Conservation (phyloP, 2,888 invertebrate genomes). For the Spatulosminthurus flaviceps region DNA sequence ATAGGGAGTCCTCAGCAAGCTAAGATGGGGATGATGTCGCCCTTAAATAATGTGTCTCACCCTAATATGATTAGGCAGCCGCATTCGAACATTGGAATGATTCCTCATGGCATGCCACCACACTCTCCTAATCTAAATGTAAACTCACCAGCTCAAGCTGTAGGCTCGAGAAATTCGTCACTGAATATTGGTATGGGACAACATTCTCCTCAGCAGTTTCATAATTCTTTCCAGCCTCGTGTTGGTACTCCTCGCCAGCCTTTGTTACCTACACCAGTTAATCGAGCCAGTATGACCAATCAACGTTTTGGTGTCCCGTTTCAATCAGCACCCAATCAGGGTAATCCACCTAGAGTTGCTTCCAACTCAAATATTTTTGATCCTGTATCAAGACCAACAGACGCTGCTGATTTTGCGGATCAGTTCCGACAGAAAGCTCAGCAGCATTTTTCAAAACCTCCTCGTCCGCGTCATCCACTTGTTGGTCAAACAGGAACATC, state of each 20-base stretch:
- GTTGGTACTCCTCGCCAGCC: slow-evolving; percentile 23
- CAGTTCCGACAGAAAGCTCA: slow-evolving; percentile 47
- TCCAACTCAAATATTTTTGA: slow-evolving; percentile 26
- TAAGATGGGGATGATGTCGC: slow-evolving; percentile 25
- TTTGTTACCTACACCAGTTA: slow-evolving; percentile 35
- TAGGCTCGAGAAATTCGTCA: background rate
- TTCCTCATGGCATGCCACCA: background rate
- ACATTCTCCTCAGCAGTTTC: slow-evolving; percentile 10
- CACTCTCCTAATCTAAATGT: background rate
- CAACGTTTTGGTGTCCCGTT: slow-evolving; percentile 11
- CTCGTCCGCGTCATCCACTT: slow-evolving; percentile 35
- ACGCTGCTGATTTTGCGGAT: background rate
- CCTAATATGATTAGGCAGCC: slow-evolving; percentile 13
- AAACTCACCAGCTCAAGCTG: background rate
- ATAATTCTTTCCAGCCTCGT: background rate
- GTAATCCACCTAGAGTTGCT: background rate
- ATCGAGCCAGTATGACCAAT: background rate
- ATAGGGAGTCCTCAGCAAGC: slow-evolving; percentile 4
- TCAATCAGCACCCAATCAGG: slow-evolving; percentile 18
- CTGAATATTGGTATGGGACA: background rate
- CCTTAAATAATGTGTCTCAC: background rate
- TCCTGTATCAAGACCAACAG: background rate
- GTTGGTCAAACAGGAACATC: background rate
- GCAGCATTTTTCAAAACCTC: slow-evolving; percentile 45
- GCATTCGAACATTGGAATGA: slow-evolving; percentile 4